These are phyloP conservation scores for Bovichtus variegatus DNA, from an alignment of 2,797 vertebrate genomes.

Conservation along the genomic window DNA sequence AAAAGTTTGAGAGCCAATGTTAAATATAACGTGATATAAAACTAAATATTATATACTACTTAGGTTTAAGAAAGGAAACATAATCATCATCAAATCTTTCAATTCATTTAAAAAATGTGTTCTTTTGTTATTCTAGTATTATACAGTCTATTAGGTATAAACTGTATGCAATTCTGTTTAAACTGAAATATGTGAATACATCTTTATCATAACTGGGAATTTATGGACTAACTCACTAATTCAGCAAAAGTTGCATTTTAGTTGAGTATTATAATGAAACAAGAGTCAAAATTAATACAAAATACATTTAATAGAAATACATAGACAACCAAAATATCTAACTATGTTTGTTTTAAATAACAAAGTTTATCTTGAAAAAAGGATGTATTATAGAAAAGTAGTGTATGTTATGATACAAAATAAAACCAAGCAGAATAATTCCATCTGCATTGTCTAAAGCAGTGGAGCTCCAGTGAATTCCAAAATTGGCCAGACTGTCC, in stretches of 20 bases:
- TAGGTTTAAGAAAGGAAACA: neutral
- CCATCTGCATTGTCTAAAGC: slow-evolving; percentile 41
- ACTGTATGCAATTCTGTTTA: neutral
- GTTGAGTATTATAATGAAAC: slow-evolving; percentile 28
- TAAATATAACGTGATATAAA: neutral
- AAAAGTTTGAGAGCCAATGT: neutral
- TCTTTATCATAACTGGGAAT: neutral
- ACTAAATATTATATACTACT: neutral
- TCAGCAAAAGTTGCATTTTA: neutral
- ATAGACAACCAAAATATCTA: neutral
- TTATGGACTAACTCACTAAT: neutral
- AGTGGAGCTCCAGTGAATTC: slow-evolving; percentile 85
- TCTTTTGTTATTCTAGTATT: neutral
- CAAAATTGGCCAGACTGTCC: slow-evolving; percentile 92
- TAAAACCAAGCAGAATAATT: slow-evolving; percentile 10
- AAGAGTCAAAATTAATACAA: neutral
- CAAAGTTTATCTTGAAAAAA: slow-evolving; percentile 4
- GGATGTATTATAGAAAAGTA: neutral
- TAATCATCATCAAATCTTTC: neutral
- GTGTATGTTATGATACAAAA: neutral
- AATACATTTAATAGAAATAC: slow-evolving; percentile 49
- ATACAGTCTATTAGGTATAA: neutral
- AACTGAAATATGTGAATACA: neutral
- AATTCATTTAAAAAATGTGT: neutral
- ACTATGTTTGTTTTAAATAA: neutral